Conservation (phyloP, 1,140 invertebrate species). For the Anadara kagoshimensis region DNA sequence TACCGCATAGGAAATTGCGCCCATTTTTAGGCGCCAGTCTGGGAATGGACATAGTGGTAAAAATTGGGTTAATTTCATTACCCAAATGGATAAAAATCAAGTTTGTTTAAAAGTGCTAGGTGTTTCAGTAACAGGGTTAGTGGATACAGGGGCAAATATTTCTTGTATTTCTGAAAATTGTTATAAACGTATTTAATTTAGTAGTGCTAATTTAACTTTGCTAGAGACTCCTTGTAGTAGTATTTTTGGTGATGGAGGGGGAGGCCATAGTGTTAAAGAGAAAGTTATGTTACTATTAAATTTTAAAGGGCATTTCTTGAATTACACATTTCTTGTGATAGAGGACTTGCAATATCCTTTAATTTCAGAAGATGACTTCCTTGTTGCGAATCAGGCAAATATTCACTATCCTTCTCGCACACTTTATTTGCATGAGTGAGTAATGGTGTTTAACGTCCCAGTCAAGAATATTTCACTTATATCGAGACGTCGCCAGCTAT, state of each 20-base stretch:
- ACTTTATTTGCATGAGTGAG: conserved; percentile 17
- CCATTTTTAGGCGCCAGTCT: conserved; percentile 14
- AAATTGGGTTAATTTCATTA: conserved; percentile 10
- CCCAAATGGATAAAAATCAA: conserved; percentile 10
- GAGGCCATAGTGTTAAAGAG: not conserved
- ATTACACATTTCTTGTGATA: conserved; percentile 2
- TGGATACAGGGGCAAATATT: conserved; percentile 2
- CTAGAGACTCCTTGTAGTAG: conserved; percentile 2
- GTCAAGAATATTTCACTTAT: too few relatives aligned
- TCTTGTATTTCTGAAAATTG: conserved; percentile 9
- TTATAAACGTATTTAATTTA: conserved; percentile 1
- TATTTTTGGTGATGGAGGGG: conserved; percentile 8
- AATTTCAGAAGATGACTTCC: conserved; percentile 11
- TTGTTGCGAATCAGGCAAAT: conserved; percentile 4
- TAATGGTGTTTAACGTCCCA: too few relatives aligned
- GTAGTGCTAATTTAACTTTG: conserved; percentile 3
- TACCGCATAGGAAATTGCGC: conserved; percentile 8
- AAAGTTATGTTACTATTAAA: conserved; percentile 3
- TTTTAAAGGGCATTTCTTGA: not conserved
- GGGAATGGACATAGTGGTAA: conserved; percentile 11
- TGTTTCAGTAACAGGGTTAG: conserved; percentile 5
- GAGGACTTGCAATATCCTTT: conserved; percentile 2
- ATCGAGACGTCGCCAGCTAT: too few relatives aligned
- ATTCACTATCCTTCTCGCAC: conserved; percentile 6
- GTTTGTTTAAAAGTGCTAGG: not conserved